Conservation (phyloP, 2,888 invertebrate genomes). For the Drosophila kanekoi region DNA sequence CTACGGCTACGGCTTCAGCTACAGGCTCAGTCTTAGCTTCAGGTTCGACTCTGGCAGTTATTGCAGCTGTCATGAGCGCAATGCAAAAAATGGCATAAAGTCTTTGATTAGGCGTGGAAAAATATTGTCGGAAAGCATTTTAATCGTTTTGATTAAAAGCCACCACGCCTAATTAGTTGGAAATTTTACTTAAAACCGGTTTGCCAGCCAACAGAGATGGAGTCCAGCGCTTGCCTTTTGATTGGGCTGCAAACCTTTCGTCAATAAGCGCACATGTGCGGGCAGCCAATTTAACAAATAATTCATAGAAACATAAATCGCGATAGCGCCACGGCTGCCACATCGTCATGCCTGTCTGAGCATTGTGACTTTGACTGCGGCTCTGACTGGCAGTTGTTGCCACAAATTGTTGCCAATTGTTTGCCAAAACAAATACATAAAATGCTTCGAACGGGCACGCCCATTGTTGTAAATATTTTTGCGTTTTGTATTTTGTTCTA, state of each 20-base stretch:
- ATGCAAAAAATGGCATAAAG: slow-evolving; percentile 75
- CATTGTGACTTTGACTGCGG: slow-evolving; percentile 54
- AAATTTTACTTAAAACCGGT: slow-evolving; percentile 65
- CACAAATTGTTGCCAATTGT: slow-evolving; percentile 79
- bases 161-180: slow-evolving; percentile 79
- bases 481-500: slow-evolving; percentile 78
- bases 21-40: slow-evolving; percentile 36
- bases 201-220: slow-evolving; percentile 9
- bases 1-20: slow-evolving; percentile 8
- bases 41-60: slow-evolving; percentile 47
- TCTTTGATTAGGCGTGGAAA: slow-evolving; percentile 81
- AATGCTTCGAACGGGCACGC: slow-evolving; percentile 64
- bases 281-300: slow-evolving; percentile 78
- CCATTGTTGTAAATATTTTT: slow-evolving; percentile 77
- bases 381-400: slow-evolving; percentile 62
- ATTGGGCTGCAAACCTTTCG: slow-evolving; percentile 67
- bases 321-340: slow-evolving; percentile 68
- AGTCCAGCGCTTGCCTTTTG: slow-evolving; percentile 22
- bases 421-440: slow-evolving; percentile 72
- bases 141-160: slow-evolving; percentile 81
- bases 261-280: slow-evolving; percentile 70
- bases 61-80: slow-evolving; percentile 73
- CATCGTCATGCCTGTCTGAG: slow-evolving; percentile 57
- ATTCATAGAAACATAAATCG: slow-evolving; percentile 80
- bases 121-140: slow-evolving; percentile 81